These are phyloP conservation scores for Stomatorhinus walkeri DNA, from an alignment of 2,797 vertebrate species.

Conservation along the genomic window DNA sequence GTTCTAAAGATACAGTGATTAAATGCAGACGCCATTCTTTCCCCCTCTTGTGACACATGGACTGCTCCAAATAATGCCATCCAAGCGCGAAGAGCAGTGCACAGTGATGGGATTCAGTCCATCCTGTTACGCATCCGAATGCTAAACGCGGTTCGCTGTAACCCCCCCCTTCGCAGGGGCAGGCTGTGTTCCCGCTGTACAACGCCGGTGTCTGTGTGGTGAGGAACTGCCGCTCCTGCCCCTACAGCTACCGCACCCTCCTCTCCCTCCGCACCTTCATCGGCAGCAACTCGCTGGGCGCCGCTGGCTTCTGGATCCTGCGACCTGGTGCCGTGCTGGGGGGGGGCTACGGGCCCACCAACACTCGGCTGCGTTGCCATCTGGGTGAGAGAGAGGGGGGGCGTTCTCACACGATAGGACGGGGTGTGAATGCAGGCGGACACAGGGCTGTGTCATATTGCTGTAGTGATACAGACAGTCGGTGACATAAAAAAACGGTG, in stretches of 20 bases:
- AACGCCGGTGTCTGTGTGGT: slow-evolving; percentile 68
- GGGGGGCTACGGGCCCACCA: slow-evolving; percentile 75
- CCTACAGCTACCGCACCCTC: slow-evolving; percentile 68
- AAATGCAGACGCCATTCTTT: background rate
- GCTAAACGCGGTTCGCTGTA: background rate
- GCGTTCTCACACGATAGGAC: background rate
- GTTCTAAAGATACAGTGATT: background rate
- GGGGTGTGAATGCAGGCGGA: background rate
- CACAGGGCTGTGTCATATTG: background rate
- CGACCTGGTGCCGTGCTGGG: slow-evolving; percentile 70
- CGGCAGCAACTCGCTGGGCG: slow-evolving; percentile 74
- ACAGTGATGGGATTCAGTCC: background rate
- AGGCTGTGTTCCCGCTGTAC: slow-evolving; percentile 72
- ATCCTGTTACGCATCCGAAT: background rate
- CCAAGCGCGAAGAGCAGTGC: background rate
- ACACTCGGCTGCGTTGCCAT: slow-evolving; percentile 76
- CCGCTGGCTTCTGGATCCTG: slow-evolving; percentile 74
- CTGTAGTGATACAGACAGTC: background rate
- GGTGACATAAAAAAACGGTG: background rate
- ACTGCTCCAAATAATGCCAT: background rate
- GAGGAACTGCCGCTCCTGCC: slow-evolving; percentile 73
- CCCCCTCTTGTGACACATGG: background rate
- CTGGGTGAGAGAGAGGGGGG: slow-evolving; percentile 59
- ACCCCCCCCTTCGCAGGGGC: slow-evolving; percentile 41
- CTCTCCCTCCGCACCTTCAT: slow-evolving; percentile 75